phyloP scores from a whole-genome alignment of 2,888 invertebrate genomes.

The Oasisia sp. region DNA sequence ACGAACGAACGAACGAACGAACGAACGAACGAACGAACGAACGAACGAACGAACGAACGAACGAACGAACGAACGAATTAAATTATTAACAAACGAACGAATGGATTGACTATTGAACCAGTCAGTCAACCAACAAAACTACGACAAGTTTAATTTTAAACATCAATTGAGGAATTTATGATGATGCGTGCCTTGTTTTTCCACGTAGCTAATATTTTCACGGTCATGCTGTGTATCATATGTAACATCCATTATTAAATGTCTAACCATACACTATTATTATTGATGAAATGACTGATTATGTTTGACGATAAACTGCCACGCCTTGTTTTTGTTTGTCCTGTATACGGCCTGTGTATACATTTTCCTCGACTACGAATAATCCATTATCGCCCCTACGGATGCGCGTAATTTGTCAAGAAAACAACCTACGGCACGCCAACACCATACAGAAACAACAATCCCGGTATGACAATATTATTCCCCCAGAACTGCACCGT shows the following conservation, averaged over 20 bases:
- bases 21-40: no score
- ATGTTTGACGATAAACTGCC: neutral
- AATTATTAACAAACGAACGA: no score
- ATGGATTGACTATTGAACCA: no score
- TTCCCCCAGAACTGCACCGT: neutral
- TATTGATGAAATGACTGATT: conserved; percentile 6
- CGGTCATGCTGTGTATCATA: neutral
- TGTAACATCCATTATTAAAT: neutral
- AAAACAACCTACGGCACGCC: neutral
- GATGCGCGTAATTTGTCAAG: neutral
- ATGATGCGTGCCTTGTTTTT: no score
- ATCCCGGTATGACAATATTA: neutral
- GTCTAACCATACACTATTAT: neutral
- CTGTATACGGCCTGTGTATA: neutral
- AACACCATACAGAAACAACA: neutral
- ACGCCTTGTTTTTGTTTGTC: neutral
- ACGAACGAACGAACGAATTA: no score
- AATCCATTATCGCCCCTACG: neutral
- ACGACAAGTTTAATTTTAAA: no score
- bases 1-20: no score
- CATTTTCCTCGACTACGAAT: neutral
- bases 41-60: no score
- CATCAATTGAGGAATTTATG: no score
- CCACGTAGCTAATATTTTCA: no score
- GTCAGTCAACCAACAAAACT: no score